Evolutionary conservation across 1,140 invertebrate species (phyloP), one percentile per base, ranked within the genome.

Genomic region (Eciton burchellii): DNA sequence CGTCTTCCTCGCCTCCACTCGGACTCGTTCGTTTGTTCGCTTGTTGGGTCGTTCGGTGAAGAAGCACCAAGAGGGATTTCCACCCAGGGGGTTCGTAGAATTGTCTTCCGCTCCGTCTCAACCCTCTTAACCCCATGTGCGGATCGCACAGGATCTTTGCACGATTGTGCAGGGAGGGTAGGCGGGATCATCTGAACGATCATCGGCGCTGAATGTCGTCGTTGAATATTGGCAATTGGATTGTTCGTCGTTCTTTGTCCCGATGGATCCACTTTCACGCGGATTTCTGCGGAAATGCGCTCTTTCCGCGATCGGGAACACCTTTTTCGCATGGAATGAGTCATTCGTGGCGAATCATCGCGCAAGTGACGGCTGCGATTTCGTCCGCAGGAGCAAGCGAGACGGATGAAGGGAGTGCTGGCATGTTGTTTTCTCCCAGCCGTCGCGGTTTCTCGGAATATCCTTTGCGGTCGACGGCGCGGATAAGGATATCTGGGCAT

Each of bases 271-370:
- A 43, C 16, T 43, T 43, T 21, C 3, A 6, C 14, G 52, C 14
- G 4, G 8, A 24, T 56, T 54, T 60, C n/a, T 21, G 11, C 35
- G 43, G 3, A 29, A 24, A 57, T n/a, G n/a, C 19, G 4, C 26
- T 9, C n/a, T 74, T 35, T 59, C 35, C 26, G 26, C 57, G 62
- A 81, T 24, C 49, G 74, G 74, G 74, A 84, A 82, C n/a, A n/a
- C n/a, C 83, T 89, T 88, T 89, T 90, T 91, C 89, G 87, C 57
- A 71, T 66, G 70, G 35, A 83, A 63, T 63, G 90, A 90, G 86
- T 91, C 89, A 87, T 81, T 60, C 77, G 81, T 47, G 77, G 83
- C 43, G 26, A 49, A 6, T 74, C 43, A 26, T 9, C n/a, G 19
- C n/a, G 19, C 26, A 19, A 54, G 8, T 41, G 47, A 65, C 45